Evolutionary conservation across 2,113 vertebrate species (phyloP), one percentile per base, ranked within the genome.

Genomic region (Petrocephalus zakoni): DNA sequence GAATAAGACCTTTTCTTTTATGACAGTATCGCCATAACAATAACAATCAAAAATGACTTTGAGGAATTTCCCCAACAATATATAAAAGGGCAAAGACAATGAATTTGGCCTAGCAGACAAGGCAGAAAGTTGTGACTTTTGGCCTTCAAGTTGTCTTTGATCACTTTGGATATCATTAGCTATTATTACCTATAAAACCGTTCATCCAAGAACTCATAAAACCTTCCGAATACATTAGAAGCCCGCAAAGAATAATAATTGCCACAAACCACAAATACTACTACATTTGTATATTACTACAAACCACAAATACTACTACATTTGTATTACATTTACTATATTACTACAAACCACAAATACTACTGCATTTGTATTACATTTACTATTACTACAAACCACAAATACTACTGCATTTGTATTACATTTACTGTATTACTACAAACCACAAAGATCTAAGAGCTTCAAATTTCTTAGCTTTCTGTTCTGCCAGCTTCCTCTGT

Each of bases 1-100:
- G 72, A 37, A 13, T 78, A 78, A 78, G 72, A 78, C 72, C 72
- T 42, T 78, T 78, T 42, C 34, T 78, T 78, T 78, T 78, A 78
- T 78, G 34, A n/a, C 1, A 46, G 19, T 49, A 83, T n/a, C 49
- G 11, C 46, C 46, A 83, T 83, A 83, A 83, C 46, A 83, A 83
- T 83, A 83, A 83, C 81, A 83, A 83, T 83, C 42, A 37, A 47
- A 22, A n/a, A 49, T 83, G 21, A 83, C 46, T 83, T 46, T 83
- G 81, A 83, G 46, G 10, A 83, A 47, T 83, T 13, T 49, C 19
- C 46, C 7, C n/a, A 83, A 49, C 21, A 47, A 10, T 83, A 22
- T 83, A 21, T 83, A 5, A 83, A 83, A 83, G 81, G 37, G 46
- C 46, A 49, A 83, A 83, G 42, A 46, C 81, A 83, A 46, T 49